phyloP scores from a whole-genome alignment of 2,888 invertebrate species.

The Euplexia lucipara region DNA sequence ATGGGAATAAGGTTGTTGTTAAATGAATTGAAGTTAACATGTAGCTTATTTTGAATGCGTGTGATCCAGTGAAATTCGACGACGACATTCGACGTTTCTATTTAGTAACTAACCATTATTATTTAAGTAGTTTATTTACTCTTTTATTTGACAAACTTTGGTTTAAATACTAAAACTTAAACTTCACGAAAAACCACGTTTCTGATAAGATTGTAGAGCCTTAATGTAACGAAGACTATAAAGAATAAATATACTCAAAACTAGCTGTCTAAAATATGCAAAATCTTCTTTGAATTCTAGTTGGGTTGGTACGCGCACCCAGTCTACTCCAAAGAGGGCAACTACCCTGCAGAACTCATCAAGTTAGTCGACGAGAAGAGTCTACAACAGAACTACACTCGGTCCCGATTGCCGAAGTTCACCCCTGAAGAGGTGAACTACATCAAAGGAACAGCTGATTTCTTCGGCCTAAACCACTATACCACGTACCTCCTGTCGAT shows the following conservation, averaged over 20 bases:
- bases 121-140: too few relatives aligned
- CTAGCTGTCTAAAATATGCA: not conserved
- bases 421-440: slow-evolving; percentile 86
- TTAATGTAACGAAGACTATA: too few relatives aligned
- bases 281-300: slow-evolving; percentile 69
- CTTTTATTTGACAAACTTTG: too few relatives aligned
- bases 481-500: slow-evolving; percentile 86
- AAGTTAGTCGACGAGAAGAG: slow-evolving; percentile 89
- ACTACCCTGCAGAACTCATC: slow-evolving; percentile 91
- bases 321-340: slow-evolving; percentile 89
- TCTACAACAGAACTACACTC: slow-evolving; percentile 87
- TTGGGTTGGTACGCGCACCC: slow-evolving; percentile 91
- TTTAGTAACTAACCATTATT: not conserved
- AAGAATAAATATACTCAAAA: not conserved
- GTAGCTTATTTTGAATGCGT: not conserved
- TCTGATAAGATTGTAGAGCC: not conserved
- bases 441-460: slow-evolving; percentile 87
- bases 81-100: not conserved
- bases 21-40: not conserved
- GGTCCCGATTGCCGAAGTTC: slow-evolving; percentile 91
- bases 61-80: not conserved
- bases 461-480: slow-evolving; percentile 89
- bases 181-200: not conserved
- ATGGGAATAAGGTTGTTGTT: slow-evolving; percentile 2
- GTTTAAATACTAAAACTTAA: not conserved